phyloP scores from a whole-genome alignment of 2,888 invertebrate genomes.

The Meganola albula region DNA sequence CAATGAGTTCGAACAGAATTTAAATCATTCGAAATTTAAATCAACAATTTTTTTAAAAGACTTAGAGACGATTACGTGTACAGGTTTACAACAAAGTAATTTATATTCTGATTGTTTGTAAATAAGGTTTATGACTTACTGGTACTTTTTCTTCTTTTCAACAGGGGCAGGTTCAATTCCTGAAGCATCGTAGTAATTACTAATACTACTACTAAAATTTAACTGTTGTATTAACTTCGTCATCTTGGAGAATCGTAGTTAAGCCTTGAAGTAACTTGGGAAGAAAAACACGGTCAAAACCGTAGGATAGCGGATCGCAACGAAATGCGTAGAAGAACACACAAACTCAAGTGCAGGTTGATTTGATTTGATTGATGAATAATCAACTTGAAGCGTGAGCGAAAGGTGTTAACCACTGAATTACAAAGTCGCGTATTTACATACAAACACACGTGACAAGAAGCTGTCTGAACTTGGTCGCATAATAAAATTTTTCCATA shows the following conservation, averaged over 20 bases:
- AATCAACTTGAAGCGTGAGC: constrained; percentile 36
- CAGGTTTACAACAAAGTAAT: no score
- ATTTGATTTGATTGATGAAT: constrained; percentile 31
- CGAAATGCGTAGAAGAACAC: constrained; percentile 48
- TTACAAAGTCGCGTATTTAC: constrained; percentile 30
- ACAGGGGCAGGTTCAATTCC: constrained; percentile 42
- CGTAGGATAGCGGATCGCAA: constrained; percentile 42
- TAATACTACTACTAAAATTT: constrained; percentile 77
- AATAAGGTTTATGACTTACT: constrained; percentile 41
- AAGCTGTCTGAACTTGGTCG: constrained; percentile 43
- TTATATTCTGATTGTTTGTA: constrained; percentile 3
- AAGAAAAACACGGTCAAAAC: constrained; percentile 60
- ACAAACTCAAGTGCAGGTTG: constrained; percentile 33
- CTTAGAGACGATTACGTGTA: no score
- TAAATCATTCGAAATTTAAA: constrained; percentile 16
- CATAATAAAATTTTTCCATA: constrained; percentile 45
- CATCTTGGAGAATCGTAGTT: constrained; percentile 71
- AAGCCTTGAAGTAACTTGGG: constrained; percentile 61
- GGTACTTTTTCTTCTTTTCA: constrained; percentile 49
- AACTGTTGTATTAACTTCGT: constrained; percentile 75
- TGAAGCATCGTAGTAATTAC: constrained; percentile 62
- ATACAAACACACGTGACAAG: constrained; percentile 28
- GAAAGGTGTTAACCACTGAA: constrained; percentile 27
- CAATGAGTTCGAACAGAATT: no score
- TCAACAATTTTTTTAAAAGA: constrained; percentile 7